Conservation (phyloP, 2,888 invertebrate species). For the Brachyopa scutellaris region DNA sequence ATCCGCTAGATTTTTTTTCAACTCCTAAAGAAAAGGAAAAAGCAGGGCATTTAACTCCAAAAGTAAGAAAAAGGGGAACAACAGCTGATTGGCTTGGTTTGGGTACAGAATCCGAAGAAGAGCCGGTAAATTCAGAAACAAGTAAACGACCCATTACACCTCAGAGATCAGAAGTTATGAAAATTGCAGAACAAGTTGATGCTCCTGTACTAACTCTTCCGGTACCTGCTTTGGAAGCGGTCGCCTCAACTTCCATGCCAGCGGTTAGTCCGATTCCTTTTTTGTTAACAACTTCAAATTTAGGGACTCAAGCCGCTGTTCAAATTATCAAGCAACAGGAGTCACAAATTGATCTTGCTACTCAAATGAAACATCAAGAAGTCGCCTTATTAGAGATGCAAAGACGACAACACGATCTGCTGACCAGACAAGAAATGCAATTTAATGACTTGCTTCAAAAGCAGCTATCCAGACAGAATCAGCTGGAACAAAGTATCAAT, state of each 20-base stretch:
- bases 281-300: conserved; percentile 76
- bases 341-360: conserved; percentile 78
- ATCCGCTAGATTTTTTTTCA: conserved; percentile 73
- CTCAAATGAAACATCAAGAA: conserved; percentile 81
- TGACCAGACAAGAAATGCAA: conserved; percentile 79
- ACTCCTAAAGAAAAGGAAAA: conserved; percentile 74
- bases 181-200: conserved; percentile 60
- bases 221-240: neutral
- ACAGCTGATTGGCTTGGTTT: conserved; percentile 81
- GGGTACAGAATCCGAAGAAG: conserved; percentile 74
- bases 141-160: conserved; percentile 51
- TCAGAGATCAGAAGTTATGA: conserved; percentile 69
- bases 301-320: conserved; percentile 77
- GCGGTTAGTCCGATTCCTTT: conserved; percentile 69
- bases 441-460: conserved; percentile 80
- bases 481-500: conserved; percentile 80
- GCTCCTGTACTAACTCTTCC: neutral
- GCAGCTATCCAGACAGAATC: conserved; percentile 79
- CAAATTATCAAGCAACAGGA: conserved; percentile 80
- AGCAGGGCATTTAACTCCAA: conserved; percentile 76
- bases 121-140: conserved; percentile 53
- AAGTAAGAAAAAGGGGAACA: conserved; percentile 73
- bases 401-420: conserved; percentile 77
- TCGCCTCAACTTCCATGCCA: neutral
- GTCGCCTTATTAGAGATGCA: conserved; percentile 80